Evolutionary conservation across 1,140 invertebrate genomes (phyloP).

Genomic region (Philaenus spumarius): DNA sequence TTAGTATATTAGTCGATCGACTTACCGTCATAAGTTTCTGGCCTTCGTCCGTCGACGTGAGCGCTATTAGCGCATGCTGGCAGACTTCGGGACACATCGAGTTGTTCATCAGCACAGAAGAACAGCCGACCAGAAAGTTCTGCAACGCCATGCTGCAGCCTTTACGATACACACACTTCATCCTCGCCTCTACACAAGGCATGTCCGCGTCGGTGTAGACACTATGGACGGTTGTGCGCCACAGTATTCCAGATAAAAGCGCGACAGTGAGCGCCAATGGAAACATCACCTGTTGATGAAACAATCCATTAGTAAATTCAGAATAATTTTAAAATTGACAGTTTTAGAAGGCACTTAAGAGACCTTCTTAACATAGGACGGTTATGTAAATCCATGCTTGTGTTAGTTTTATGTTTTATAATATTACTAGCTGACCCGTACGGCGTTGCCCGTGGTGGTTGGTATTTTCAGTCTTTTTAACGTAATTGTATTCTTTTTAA

Average conservation of each 20-base stretch:
- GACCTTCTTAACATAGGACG: too few relatives aligned
- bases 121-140: constrained; percentile 65
- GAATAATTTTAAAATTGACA: too few relatives aligned
- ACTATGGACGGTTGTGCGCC: background rate
- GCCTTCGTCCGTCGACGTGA: constrained; percentile 70
- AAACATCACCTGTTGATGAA: constrained; percentile 8
- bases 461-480: too few relatives aligned
- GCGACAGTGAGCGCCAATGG: background rate
- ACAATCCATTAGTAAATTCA: too few relatives aligned
- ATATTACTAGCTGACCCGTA: too few relatives aligned
- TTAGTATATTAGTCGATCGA: too few relatives aligned
- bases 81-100: constrained; percentile 59
- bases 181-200: constrained; percentile 56
- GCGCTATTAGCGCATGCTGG: constrained; percentile 64
- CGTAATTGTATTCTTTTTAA: too few relatives aligned
- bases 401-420: too few relatives aligned
- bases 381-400: too few relatives aligned
- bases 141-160: constrained; percentile 67
- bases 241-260: background rate
- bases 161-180: constrained; percentile 61
- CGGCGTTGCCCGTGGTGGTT: too few relatives aligned
- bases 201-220: background rate
- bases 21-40: constrained; percentile 62
- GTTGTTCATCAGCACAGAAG: constrained; percentile 47
- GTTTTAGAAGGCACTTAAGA: too few relatives aligned